phyloP scores from a whole-genome alignment of 2,888 invertebrate genomes.

The Callyntrura guangdongensis region DNA sequence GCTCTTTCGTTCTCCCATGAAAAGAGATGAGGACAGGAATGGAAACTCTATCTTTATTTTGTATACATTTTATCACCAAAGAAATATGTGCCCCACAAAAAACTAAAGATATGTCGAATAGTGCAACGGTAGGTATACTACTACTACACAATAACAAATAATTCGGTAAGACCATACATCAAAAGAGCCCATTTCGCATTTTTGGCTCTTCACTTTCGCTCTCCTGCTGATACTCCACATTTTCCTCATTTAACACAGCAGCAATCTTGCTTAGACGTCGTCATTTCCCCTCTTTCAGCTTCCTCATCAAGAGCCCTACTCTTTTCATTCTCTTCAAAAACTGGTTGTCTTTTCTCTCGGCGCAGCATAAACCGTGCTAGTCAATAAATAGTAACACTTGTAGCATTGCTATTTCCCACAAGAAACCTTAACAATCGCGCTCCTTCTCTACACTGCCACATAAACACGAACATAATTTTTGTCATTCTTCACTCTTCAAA shows the following conservation, averaged over 20 bases:
- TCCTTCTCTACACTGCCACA: no score
- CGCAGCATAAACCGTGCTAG: no score
- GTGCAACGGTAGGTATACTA: no score
- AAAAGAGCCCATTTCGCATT: conserved; percentile 17
- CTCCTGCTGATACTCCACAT: conserved; percentile 21
- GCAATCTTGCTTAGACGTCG: neutral
- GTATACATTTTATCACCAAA: conserved; percentile 8
- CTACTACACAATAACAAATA: neutral
- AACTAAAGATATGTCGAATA: no score
- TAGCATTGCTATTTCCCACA: no score
- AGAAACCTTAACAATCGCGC: no score
- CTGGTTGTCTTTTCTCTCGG: no score
- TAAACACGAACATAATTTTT: no score
- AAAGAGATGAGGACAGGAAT: conserved; percentile 66
- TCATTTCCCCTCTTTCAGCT: neutral
- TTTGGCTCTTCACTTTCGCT: neutral
- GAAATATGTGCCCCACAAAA: neutral
- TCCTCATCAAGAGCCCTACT: neutral
- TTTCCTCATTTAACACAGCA: conserved; percentile 35
- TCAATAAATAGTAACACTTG: no score
- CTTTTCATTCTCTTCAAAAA: no score
- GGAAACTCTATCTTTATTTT: conserved; percentile 67
- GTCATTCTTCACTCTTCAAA: no score
- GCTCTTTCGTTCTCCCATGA: neutral
- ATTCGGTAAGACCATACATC: conserved; percentile 58